Base-by-base conservation (phyloP, 2,113 vertebrate genomes). In the Ptyas mucosa region DNA sequence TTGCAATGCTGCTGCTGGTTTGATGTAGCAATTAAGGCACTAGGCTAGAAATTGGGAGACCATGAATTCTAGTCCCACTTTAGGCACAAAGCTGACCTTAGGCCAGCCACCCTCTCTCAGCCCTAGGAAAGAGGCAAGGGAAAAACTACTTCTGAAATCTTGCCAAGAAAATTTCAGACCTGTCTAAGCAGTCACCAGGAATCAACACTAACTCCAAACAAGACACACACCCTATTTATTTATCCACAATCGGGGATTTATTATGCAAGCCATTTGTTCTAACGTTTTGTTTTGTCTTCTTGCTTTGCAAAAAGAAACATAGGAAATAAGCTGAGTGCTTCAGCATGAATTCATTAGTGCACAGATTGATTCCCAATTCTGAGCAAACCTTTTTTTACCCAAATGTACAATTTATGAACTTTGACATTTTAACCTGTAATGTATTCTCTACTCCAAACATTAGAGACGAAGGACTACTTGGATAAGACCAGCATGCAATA, bases 401-500 rank as follows among this genome's bases (percentile, higher is more conserved):
- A 29, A 87, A 53, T 52, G 26, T n/a, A 15, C 26, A 15, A 24
- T 4, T 1, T 3, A 1, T 34, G 8, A 91, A 88, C 92, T 94
- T 94, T 94, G 55, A 92, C 81, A 86, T 85, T 81, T 88, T 93
- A 90, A 95, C 34, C 93, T 92, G 64, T 88, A 61, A 95, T 90
- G 49, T 39, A 39, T 21, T 81, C n/a, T 34, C 18, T 20, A 34
- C 86, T 75, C 89, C 85, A 54, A 85, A 24, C 89, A 39, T 93
- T 89, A 90, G 49, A 81, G 85, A 43, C 20, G 51, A 24, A 24
- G 61, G 46, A 21, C 93, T 21, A 7, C 89, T 93, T 92, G 92
- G 93, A n/a, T 49, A 94, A 85, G 94, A 94, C 91, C 89, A 89
- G 92, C 39, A 58, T 94, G 86, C 88, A 94, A 92, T 88, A 0